Evolutionary conservation across 1,140 invertebrate genomes (phyloP).

Genomic region (Zaprionus ghesquierei): DNA sequence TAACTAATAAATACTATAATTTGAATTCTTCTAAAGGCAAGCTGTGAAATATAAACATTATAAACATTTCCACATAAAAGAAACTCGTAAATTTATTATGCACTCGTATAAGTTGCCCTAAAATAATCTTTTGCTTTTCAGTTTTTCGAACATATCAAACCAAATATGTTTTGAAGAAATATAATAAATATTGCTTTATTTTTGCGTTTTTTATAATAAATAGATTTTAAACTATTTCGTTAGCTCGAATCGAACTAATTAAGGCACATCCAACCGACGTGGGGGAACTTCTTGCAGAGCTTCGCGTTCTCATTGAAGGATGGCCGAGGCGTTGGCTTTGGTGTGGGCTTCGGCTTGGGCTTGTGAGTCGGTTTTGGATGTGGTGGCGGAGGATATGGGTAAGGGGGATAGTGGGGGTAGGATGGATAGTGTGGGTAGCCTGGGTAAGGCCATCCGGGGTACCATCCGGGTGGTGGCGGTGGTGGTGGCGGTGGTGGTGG

Average conservation of each 20-base stretch:
- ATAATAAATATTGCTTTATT: slow-evolving; percentile 1
- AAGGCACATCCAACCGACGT: not conserved
- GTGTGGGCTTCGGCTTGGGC: not conserved
- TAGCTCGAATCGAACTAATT: not conserved
- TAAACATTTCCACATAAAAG: not conserved
- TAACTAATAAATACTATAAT: no score
- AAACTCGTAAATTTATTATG: not conserved
- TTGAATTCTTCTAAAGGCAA: no score
- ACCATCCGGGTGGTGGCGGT: not conserved
- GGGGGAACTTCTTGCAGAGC: not conserved
- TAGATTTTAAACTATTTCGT: not conserved
- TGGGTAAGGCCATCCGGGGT: not conserved
- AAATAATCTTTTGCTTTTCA: not conserved
- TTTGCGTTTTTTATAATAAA: not conserved
- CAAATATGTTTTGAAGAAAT: not conserved
- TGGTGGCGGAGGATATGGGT: not conserved
- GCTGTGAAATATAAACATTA: not conserved
- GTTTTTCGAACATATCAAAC: not conserved
- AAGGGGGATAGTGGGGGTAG: not conserved
- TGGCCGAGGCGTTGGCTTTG: not conserved
- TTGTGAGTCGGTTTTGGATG: not conserved
- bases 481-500: not conserved
- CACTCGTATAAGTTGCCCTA: not conserved
- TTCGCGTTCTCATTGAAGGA: not conserved
- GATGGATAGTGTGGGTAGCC: not conserved